Evolutionary conservation across 1,140 invertebrate genomes (phyloP), one percentile per base, ranked within the genome.

Genomic region (Drosophila kurseongensis): DNA sequence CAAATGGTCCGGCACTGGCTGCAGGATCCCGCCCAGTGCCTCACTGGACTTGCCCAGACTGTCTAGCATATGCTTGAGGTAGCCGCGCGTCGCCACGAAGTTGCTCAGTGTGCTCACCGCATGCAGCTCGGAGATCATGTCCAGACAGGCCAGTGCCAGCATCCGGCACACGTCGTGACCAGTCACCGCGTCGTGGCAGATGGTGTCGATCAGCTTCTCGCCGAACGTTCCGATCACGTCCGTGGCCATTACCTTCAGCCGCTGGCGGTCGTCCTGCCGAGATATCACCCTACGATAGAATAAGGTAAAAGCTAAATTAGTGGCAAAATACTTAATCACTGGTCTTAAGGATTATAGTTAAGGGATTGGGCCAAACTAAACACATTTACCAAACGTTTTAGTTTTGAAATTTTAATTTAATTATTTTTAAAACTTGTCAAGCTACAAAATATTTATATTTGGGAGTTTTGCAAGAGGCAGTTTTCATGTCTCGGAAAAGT

Each of bases 91-190:
- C 1, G 95, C 94, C 36, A 98, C 92, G 75, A 96, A 96, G 10
- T 95, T 94, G 69, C 96, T 94, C 94, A 97, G 96, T 14, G 95
- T 94, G 12, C 95, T 73, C 23, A 92, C 94, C 8, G 95, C 95
- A 73, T 97, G 96, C 58, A 97, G 93, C 47, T 96, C 95, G 0
- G 97, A 93, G 27, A 98, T 94, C 38, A 96, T 94, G 85, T 97
- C 96, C 36, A 98, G 93, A 60, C 96, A 96, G 1, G 97, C 95
- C 32, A 98, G 92, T 0, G 97, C 96, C 54, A 97, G 93, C 96
- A 98, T 97, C 92, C 97, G 96, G 84, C 96, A 97, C 16, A 98
- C 95, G 82, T 98, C 97, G 89, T 98, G 97, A 0, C 97, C 97
- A 12, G 96, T 96, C 8, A 97, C 96, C 63, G 96, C 97, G 93